Conservation (phyloP, 2,888 invertebrate genomes). For the Pseudolycoriella hygida region DNA sequence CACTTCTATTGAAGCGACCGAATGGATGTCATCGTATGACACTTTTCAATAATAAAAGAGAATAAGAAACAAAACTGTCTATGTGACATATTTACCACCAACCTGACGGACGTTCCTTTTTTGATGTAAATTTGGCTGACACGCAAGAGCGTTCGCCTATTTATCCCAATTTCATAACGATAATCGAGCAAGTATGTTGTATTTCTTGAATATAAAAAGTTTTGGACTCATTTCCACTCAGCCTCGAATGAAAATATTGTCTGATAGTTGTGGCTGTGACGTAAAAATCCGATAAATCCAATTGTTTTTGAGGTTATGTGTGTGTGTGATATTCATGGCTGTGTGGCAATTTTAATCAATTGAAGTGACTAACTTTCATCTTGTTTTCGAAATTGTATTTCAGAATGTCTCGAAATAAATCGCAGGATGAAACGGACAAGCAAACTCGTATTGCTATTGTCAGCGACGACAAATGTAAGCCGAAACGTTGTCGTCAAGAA, state of each 20-base stretch:
- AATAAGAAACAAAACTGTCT: too few species aligned
- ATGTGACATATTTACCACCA: background rate
- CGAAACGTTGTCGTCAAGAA: slow-evolving; percentile 96
- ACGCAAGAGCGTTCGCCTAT: slow-evolving; percentile 25
- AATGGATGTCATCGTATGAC: too few species aligned
- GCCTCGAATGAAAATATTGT: too few species aligned
- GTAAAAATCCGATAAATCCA: too few species aligned
- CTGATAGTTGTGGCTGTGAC: too few species aligned
- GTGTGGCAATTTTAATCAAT: background rate
- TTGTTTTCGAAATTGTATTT: slow-evolving; percentile 11
- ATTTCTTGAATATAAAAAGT: background rate
- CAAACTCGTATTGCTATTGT: slow-evolving; percentile 96
- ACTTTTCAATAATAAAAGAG: too few species aligned
- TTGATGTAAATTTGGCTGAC: slow-evolving; percentile 19
- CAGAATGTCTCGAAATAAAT: slow-evolving; percentile 51
- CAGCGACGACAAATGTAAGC: slow-evolving; percentile 95
- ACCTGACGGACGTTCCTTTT: background rate
- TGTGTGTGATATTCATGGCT: background rate
- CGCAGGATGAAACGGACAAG: slow-evolving; percentile 73
- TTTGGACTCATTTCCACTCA: too few species aligned
- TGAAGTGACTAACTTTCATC: background rate
- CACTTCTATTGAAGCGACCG: too few species aligned
- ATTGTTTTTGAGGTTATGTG: too few species aligned
- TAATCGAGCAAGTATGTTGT: background rate
- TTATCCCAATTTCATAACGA: slow-evolving; percentile 6